Conservation (phyloP, 2,888 invertebrate genomes). For the Halocaridina rubra region DNA sequence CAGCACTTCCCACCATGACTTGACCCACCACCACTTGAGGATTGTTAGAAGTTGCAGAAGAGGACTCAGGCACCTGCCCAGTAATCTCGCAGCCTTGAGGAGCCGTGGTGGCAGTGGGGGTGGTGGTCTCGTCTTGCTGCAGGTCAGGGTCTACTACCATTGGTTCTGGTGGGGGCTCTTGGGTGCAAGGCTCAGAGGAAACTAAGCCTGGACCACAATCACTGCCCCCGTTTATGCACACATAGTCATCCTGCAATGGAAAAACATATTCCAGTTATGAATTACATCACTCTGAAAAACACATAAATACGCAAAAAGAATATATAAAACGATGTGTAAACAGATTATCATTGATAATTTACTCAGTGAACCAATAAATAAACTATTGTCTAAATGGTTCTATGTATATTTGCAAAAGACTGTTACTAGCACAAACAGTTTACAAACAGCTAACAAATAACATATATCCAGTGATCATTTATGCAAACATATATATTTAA, state of each 20-base stretch:
- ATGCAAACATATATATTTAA: too few relatives aligned
- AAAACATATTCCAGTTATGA: not conserved
- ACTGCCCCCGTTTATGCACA: conserved; percentile 59
- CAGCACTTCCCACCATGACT: conserved; percentile 53
- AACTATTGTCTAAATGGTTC: too few relatives aligned
- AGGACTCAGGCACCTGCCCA: not conserved
- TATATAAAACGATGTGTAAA: too few relatives aligned
- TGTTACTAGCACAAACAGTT: too few relatives aligned
- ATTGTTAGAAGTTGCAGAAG: too few relatives aligned
- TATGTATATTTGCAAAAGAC: too few relatives aligned
- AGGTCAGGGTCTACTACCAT: conserved; percentile 45
- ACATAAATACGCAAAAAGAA: too few relatives aligned
- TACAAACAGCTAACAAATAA: too few relatives aligned
- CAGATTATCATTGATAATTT: too few relatives aligned
- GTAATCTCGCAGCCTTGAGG: conserved; percentile 5
- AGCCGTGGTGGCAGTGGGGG: not conserved
- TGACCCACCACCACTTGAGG: not conserved
- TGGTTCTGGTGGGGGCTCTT: conserved; percentile 38
- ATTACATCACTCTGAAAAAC: too few relatives aligned
- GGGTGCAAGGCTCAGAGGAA: not conserved
- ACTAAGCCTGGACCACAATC: conserved; percentile 28
- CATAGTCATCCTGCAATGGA: conserved; percentile 60
- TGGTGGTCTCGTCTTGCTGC: conserved; percentile 16
- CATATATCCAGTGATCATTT: too few relatives aligned
- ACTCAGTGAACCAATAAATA: too few relatives aligned